A percentile compares a stretch with the other conserved stretches of the same genome.
phyloP scores from a whole-genome alignment of 2,888 invertebrate species.

The Mylabris sibirica region DNA sequence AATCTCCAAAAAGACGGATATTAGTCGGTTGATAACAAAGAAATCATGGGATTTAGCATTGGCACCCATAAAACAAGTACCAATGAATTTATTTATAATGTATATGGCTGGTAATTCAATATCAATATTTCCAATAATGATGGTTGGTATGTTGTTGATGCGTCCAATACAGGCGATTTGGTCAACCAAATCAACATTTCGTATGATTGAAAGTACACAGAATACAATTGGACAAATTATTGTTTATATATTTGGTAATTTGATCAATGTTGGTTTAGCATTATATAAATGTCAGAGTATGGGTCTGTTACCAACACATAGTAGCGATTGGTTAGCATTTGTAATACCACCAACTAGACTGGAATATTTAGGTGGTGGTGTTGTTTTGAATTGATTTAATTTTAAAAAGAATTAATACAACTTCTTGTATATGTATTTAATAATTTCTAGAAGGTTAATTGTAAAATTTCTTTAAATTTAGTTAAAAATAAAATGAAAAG shows the following conservation, averaged over 20 bases:
- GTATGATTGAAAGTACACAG: slow-evolving; percentile 87
- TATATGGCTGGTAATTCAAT: slow-evolving; percentile 99
- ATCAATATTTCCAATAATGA: slow-evolving; percentile 99
- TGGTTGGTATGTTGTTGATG: slow-evolving; percentile 99
- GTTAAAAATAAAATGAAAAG: background rate
- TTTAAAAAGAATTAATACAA: slow-evolving; percentile 36
- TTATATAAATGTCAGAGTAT: slow-evolving; percentile 98
- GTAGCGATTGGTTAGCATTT: slow-evolving; percentile 98
- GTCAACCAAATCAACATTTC: slow-evolving; percentile 87
- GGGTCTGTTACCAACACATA: slow-evolving; percentile 95
- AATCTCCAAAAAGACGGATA: slow-evolving; percentile 82
- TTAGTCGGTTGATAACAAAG: slow-evolving; percentile 86
- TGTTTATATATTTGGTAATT: slow-evolving; percentile 91
- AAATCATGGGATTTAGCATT: slow-evolving; percentile 97
- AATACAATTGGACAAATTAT: slow-evolving; percentile 91
- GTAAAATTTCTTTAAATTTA: slow-evolving; percentile 11
- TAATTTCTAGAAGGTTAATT: slow-evolving; percentile 22
- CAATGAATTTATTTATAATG: slow-evolving; percentile 99
- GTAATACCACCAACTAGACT: slow-evolving; percentile 87
- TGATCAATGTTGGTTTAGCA: slow-evolving; percentile 89
- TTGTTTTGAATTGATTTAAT: slow-evolving; percentile 64
- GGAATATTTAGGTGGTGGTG: slow-evolving; percentile 87
- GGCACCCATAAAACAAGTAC: slow-evolving; percentile 94
- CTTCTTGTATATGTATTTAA: slow-evolving; percentile 46
- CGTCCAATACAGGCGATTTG: slow-evolving; percentile 96